Base-by-base conservation (phyloP, 1,140 invertebrate species). In the Drosophila athabasca region DNA sequence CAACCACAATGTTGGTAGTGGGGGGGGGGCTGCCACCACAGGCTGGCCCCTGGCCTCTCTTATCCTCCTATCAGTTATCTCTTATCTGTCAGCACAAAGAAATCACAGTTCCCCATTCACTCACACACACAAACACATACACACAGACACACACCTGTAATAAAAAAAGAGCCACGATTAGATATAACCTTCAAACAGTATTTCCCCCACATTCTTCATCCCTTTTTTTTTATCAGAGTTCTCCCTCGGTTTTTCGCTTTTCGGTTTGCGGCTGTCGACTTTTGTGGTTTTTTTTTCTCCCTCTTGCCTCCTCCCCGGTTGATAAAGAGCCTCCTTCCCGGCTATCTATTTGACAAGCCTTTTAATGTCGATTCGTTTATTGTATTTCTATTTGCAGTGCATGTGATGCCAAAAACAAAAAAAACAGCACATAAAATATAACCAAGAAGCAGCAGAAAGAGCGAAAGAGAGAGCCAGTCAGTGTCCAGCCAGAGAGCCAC, bases 341-440 rank as follows among this genome's bases (percentile, higher is more conserved):
- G 31, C 9, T 26, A 55, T 41, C 44, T 55, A 43, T 31, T 6
- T 8, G 2, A 46, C 22, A 19, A 49, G 3, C n/a, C 62, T 24
- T 35, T 52, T 22, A 31, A 26, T 26, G 35, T 22, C 6, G 29
- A 58, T 59, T 19, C 19, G 13, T 77, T 57, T 64, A 54, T 55
- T 51, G 29, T 24, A 13, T 62, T 41, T 29, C 7, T 7, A 31
- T 31, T 78, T 87, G 46, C 70, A 85, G 76, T 85, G 77, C 76
- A 82, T 78, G 75, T 88, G 75, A 79, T 87, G 83, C 79, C 78
- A 69, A 79, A 82, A 67, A 78, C 17, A 8, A 31, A 69, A 79
- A 82, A 62, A 71, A 24, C 8, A 9, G 2, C 46, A 46, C 64
- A 74, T 41, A 61, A 35, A 57, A 64, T 41, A 46, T 43, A 58